Base-by-base conservation (phyloP, 1,140 invertebrate species). In the Caenorhabditis inopinata region DNA sequence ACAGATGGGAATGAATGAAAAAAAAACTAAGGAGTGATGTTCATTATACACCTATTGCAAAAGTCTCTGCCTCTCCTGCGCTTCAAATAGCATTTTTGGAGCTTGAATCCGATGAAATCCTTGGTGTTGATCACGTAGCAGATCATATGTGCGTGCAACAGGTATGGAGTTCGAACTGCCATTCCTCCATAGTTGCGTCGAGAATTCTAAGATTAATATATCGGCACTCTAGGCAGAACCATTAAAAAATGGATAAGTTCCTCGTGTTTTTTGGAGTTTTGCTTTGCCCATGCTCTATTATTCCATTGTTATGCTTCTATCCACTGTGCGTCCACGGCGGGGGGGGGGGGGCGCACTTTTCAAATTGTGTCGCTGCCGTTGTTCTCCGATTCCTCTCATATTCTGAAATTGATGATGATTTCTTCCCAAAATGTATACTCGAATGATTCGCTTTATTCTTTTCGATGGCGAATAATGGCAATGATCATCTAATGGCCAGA, bases 91-190 rank as follows among this genome's bases (percentile, higher is more conserved):
- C n/a, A n/a, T n/a, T n/a, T n/a, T n/a, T n/a, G n/a, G n/a, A n/a
- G n/a, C n/a, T n/a, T n/a, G n/a, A n/a, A n/a, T n/a, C n/a, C n/a
- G n/a, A n/a, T n/a, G n/a, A n/a, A n/a, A n/a, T n/a, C n/a, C n/a
- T n/a, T n/a, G n/a, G n/a, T n/a, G n/a, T n/a, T n/a, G n/a, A n/a
- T n/a, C n/a, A n/a, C n/a, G n/a, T n/a, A n/a, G n/a, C n/a, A n/a
- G n/a, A n/a, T n/a, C n/a, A n/a, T n/a, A n/a, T 80, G 80, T 78
- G 78, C 78, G 80, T 80, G 78, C 74, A 76, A 79, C 42, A 80
- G 49, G 78, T 47, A 76, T n/a, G 76, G 78, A 76, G 78, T 80
- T 80, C 78, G 45, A 78, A 23, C 49, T 53, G 58, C 76, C 75
- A 46, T 77, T 45, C 75, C 75, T 77, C 75, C 75, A 77, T 27